phyloP scores from a whole-genome alignment of 1,140 invertebrate species.

The Bombus huntii region DNA sequence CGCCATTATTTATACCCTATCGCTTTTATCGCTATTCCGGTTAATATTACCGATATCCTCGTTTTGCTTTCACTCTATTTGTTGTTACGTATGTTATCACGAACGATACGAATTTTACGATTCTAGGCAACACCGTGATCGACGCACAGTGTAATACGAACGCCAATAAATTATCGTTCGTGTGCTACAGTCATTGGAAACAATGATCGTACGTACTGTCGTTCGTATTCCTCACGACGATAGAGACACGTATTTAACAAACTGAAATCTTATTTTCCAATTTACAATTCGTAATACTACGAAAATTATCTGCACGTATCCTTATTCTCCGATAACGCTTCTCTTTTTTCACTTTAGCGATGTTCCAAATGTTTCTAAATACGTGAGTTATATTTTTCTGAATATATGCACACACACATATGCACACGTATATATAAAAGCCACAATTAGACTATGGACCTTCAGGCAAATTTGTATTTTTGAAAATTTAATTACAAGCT shows the following conservation, averaged over 20 bases:
- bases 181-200: too few relatives aligned
- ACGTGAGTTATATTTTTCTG: too few relatives aligned
- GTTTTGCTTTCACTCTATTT: not conserved
- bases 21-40: not conserved
- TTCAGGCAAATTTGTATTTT: too few relatives aligned
- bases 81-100: conserved; percentile 1
- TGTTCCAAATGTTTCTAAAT: too few relatives aligned
- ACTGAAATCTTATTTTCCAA: not conserved
- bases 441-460: too few relatives aligned
- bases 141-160: not conserved
- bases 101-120: not conserved
- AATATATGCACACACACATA: too few relatives aligned
- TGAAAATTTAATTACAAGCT: too few relatives aligned
- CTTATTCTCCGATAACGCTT: too few relatives aligned
- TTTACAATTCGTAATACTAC: too few relatives aligned
- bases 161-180: not conserved
- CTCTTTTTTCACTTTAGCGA: too few relatives aligned
- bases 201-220: not conserved
- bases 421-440: too few relatives aligned
- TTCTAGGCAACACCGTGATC: not conserved
- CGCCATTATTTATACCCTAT: not conserved
- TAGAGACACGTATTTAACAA: not conserved
- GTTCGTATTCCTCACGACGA: not conserved
- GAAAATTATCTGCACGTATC: too few relatives aligned
- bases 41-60: not conserved